Evolutionary conservation across 2,888 invertebrate species (phyloP).

Genomic region (Eupithecia abbreviata): DNA sequence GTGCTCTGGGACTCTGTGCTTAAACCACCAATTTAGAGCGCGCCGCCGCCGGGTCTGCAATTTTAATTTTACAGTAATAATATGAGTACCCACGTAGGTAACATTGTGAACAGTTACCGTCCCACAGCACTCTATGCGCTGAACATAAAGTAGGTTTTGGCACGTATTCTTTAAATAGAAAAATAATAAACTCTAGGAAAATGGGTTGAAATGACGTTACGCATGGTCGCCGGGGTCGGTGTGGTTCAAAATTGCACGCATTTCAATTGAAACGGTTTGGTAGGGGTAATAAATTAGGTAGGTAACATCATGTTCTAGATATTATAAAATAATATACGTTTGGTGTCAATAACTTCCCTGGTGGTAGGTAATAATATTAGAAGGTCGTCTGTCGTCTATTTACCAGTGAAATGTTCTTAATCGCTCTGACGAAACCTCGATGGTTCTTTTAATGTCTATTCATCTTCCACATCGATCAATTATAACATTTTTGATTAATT

Average conservation of each 20-base stretch:
- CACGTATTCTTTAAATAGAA: neutral
- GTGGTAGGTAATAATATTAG: neutral
- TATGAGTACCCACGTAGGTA: constrained; percentile 4
- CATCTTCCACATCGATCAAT: too few relatives aligned
- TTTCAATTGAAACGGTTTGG: neutral
- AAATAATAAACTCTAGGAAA: constrained; percentile 1
- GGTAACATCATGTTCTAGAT: neutral
- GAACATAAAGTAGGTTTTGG: neutral
- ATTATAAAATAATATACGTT: neutral
- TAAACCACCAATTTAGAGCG: constrained; percentile 26
- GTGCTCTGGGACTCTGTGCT: constrained; percentile 29
- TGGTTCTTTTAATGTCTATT: too few relatives aligned
- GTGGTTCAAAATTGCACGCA: neutral
- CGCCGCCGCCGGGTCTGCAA: constrained; percentile 4
- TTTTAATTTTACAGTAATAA: constrained; percentile 11
- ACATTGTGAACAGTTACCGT: neutral
- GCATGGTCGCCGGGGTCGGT: neutral
- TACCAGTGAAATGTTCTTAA: neutral
- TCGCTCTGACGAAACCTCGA: too few relatives aligned
- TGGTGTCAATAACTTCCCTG: neutral
- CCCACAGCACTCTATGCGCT: neutral
- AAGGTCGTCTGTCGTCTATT: neutral
- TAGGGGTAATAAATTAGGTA: neutral
- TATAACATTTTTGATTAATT: too few relatives aligned
- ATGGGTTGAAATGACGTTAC: neutral